Percentiles rank a stretch among this genome's conserved stretches.
phyloP scores from a whole-genome alignment of 2,888 invertebrate genomes.

The Synergus umbraculus region DNA sequence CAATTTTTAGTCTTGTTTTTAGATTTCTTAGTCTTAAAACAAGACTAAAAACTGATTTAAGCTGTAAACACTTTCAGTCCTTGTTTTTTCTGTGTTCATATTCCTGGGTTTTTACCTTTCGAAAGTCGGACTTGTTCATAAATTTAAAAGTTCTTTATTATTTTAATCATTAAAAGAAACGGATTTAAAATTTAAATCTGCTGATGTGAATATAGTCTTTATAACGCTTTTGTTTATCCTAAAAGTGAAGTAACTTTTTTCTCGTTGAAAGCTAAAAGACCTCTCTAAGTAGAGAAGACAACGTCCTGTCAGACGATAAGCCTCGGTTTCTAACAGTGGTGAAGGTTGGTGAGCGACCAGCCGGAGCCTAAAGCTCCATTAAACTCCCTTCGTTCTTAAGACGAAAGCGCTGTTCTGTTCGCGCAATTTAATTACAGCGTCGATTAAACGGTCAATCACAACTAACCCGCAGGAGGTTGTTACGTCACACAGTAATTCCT shows the following conservation, averaged over 20 bases:
- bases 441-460: constrained; percentile 73
- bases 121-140: background rate
- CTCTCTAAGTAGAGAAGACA: constrained; percentile 28
- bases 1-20: too few relatives aligned
- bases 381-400: constrained; percentile 45
- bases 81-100: too few relatives aligned
- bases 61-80: too few relatives aligned
- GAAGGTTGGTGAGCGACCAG: constrained; percentile 21
- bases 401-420: constrained; percentile 47
- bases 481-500: constrained; percentile 32
- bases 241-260: background rate
- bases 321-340: constrained; percentile 14
- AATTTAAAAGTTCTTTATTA: background rate
- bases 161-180: too few relatives aligned
- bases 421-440: constrained; percentile 70
- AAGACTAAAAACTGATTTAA: too few relatives aligned
- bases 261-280: background rate
- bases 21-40: too few relatives aligned
- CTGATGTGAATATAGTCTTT: too few relatives aligned
- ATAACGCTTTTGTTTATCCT: too few relatives aligned
- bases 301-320: constrained; percentile 36
- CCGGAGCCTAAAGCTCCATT: constrained; percentile 40
- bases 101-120: background rate
- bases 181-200: too few relatives aligned
- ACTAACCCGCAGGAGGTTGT: constrained; percentile 55